Percentiles rank a stretch among this genome's conserved stretches.
Conservation (phyloP, 2,797 vertebrate genomes). For the Parambassis ranga region DNA sequence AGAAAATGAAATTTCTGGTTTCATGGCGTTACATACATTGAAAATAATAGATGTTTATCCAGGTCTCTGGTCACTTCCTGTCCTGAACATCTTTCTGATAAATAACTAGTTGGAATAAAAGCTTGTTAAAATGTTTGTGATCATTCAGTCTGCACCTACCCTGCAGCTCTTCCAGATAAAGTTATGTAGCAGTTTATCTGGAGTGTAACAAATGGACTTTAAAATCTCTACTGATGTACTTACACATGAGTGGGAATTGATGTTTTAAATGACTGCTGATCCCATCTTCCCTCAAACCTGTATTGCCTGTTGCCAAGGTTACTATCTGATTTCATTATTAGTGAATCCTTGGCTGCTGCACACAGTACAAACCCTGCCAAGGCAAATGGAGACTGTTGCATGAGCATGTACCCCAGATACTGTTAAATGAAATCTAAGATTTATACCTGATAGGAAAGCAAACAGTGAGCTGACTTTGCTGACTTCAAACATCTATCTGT, state of each 20-base stretch:
- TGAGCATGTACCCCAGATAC: slow-evolving; percentile 3
- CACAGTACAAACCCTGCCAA: slow-evolving; percentile 5
- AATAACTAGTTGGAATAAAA: slow-evolving; percentile 25
- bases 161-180: slow-evolving; percentile 9
- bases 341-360: slow-evolving; percentile 32
- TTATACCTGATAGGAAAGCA: not conserved
- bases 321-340: slow-evolving; percentile 62
- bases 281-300: slow-evolving; percentile 43
- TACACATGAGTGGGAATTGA: slow-evolving; percentile 36
- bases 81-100: slow-evolving; percentile 27
- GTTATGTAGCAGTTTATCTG: slow-evolving; percentile 8
- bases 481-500: not conserved
- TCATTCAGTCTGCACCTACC: slow-evolving; percentile 18
- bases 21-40: too few relatives aligned
- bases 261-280: slow-evolving; percentile 49
- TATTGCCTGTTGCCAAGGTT: slow-evolving; percentile 54
- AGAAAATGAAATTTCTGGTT: too few relatives aligned
- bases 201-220: slow-evolving; percentile 32
- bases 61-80: slow-evolving; percentile 32
- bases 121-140: too few relatives aligned
- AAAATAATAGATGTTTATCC: slow-evolving; percentile 12
- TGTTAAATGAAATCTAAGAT: not conserved
- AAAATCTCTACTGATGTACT: slow-evolving; percentile 36
- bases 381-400: slow-evolving; percentile 25
- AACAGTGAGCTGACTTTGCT: not conserved